A percentile compares a stretch with the other conserved stretches of the same genome.
phyloP scores from a whole-genome alignment of 2,797 vertebrate species.

The Morelia viridis region DNA sequence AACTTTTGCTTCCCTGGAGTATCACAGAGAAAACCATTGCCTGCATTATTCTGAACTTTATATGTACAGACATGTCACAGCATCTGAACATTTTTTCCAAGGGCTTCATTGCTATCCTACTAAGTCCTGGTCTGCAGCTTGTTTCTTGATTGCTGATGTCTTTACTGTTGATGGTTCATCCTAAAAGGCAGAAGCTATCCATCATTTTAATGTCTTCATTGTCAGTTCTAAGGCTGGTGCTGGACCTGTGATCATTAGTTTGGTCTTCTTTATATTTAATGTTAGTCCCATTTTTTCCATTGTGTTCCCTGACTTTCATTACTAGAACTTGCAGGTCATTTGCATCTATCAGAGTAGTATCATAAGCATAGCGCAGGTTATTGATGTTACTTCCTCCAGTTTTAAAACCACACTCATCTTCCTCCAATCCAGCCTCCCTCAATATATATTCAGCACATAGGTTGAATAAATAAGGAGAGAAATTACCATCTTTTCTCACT shows the following conservation, averaged over 20 bases:
- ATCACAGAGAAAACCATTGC: too few species aligned
- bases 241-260: background rate
- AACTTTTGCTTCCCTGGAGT: too few species aligned
- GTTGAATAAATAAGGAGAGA: background rate
- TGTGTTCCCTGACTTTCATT: background rate
- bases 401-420: background rate
- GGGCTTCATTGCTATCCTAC: too few species aligned
- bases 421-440: background rate
- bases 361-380: too few species aligned
- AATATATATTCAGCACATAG: background rate
- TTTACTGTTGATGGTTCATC: background rate
- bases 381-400: background rate
- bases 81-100: too few species aligned
- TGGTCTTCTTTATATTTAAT: background rate
- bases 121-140: too few species aligned
- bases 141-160: too few species aligned
- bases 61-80: too few species aligned
- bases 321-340: background rate
- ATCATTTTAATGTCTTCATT: background rate
- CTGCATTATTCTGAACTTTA: too few species aligned
- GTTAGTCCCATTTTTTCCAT: background rate
- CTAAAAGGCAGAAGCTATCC: background rate
- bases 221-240: background rate
- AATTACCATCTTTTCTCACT: background rate
- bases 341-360: background rate